phyloP scores from a whole-genome alignment of 2,797 vertebrate species.

The Naso thynnoides region DNA sequence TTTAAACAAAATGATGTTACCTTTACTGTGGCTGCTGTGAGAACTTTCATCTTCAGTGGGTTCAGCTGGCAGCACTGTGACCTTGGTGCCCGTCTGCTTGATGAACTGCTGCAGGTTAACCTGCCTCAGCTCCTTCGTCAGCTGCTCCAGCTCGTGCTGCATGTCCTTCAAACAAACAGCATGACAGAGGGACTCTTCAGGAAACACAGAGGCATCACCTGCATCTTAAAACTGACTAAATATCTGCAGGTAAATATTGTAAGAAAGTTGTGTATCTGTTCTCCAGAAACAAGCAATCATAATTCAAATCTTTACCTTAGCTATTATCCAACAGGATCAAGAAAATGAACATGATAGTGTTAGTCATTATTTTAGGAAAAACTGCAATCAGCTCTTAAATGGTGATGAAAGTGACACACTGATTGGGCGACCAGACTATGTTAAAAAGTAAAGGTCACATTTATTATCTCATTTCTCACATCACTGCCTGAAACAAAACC shows the following conservation, averaged over 20 bases:
- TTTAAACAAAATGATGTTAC: constrained; percentile 66
- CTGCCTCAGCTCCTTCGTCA: constrained; percentile 98
- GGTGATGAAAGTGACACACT: background rate
- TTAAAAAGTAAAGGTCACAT: background rate
- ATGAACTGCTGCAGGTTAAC: constrained; percentile 99
- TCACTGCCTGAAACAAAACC: too few species aligned
- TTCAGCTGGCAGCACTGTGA: constrained; percentile 95
- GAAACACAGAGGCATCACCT: background rate
- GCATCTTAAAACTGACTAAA: background rate
- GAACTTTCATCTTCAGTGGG: constrained; percentile 88
- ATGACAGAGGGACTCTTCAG: constrained; percentile 9
- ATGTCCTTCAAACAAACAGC: constrained; percentile 86
- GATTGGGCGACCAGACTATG: background rate
- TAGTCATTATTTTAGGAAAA: background rate
- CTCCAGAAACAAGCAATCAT: background rate
- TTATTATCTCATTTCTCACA: background rate
- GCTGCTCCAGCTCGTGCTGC: constrained; percentile 94
- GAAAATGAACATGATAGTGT: background rate
- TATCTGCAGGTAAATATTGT: background rate
- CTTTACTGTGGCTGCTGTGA: constrained; percentile 79
- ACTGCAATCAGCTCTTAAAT: background rate
- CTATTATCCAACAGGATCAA: constrained; percentile 1
- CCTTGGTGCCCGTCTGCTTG: constrained; percentile 97
- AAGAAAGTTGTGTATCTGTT: background rate
- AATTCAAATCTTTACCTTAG: background rate